Evolutionary conservation across 2,888 invertebrate genomes (phyloP), one percentile per base, ranked within the genome.

Genomic region (Nezara viridula): DNA sequence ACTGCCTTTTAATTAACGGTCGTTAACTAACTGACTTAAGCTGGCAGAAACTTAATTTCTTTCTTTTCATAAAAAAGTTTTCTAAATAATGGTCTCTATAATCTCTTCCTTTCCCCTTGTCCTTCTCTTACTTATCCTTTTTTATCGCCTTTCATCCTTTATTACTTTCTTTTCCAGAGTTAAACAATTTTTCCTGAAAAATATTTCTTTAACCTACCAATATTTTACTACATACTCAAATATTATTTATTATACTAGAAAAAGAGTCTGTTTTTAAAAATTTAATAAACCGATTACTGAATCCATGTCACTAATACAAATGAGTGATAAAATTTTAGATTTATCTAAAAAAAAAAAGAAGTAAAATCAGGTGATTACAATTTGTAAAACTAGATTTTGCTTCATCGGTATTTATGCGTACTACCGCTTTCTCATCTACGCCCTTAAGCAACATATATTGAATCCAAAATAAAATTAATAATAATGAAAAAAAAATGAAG

Each of bases 1-100:
- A n/a, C 5, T 47, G 44, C 14, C 44, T 81, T 81, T 40, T 81
- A 81, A 81, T 81, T 81, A 81, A 81, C n/a, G 81, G 81, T 47
- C 81, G 47, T 40, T 81, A 81, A 47, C 44, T 81, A 81, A 81
- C 81, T 81, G 81, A n/a, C 81, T 81, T 81, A n/a, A 81, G 81
- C 81, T 81, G 44, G n/a, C 44, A 81, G 81, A 44, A 81, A 81
- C 40, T 81, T 81, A 81, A 81, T 81, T 81, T 47, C 44, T 81
- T 81, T 81, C 81, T 81, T 81, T 81, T 81, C 81, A 81, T 81
- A 81, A 81, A 81, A 73, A 81, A 81, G 81, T 81, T 81, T 81
- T 81, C 81, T 81, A 81, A 81, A 81, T 81, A 81, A 81, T 81
- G 44, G 81, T 81, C 81, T 40, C 44, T 81, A 81, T 81, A 81